Evolutionary conservation across 2,888 invertebrate genomes (phyloP), one percentile per base, ranked within the genome.

Genomic region (Macrosoma leucophasiata): DNA sequence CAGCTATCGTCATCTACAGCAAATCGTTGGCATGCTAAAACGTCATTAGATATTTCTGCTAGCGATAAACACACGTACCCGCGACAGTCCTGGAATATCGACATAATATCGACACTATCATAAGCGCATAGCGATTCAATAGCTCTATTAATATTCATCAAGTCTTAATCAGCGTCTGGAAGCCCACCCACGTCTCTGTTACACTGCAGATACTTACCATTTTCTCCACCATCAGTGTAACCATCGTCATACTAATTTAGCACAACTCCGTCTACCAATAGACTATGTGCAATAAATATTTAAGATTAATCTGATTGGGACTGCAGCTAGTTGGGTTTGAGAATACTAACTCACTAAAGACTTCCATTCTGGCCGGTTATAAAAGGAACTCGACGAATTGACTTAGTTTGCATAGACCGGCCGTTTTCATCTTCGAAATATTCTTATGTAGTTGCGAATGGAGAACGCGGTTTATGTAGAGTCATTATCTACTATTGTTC

Each of bases 201-300:
- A 33, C 50, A 46, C 62, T 60, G n/a, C n/a, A n/a, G 63, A 61
- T 69, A 60, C 56, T 62, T 57, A 66, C 71, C 65, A 71, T 77
- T 78, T 69, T 70, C 73, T 64, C 71, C 70, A 74, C 72, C 79
- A 82, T 79, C 81, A 62, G 72, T 54, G 69, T 55, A 62, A 55
- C 68, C 72, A 81, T 79, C 74, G 61, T 77, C 72, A 84, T 82
- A 81, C 84, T 79, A 84, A 84, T 84, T 81, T 70, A 68, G 48
- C 62, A 50, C 57, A 67, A 53, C 68, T 66, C 63, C 62, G 63
- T 63, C 66, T 74, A 64, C 75, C 71, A 72, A 69, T 68, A 59
- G 63, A 63, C 69, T 69, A 66, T 81, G 76, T 68, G 77, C 76
- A 84, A 82, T 84, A 82, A 84, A 82, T 84, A 84, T 82, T 82